Percentiles rank a stretch among this genome's conserved stretches.
Conservation (phyloP, 2,113 vertebrate genomes). For the human region DNA sequence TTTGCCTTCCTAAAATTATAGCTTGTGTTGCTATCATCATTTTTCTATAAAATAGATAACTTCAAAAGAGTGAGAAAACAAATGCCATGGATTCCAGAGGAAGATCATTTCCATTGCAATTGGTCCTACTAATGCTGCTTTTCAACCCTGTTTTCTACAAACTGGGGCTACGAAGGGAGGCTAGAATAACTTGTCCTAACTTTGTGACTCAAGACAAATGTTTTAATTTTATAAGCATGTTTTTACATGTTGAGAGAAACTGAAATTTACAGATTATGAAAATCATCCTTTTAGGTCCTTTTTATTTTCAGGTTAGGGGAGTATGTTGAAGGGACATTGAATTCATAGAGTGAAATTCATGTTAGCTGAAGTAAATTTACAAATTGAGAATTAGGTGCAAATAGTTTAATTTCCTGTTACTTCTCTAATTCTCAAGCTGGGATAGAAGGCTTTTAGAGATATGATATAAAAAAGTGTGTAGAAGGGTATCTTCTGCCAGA, state of each 20-base stretch:
- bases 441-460: neutral
- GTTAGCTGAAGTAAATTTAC: neutral
- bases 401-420: neutral
- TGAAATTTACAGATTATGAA: neutral
- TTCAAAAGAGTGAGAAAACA: neutral
- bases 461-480: neutral
- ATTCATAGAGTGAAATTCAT: neutral
- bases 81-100: neutral
- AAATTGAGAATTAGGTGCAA: neutral
- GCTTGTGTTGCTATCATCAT: neutral
- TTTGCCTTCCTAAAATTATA: neutral
- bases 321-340: neutral
- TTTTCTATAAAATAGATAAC: neutral
- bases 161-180: neutral
- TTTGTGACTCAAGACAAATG: neutral
- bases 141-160: neutral
- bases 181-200: neutral
- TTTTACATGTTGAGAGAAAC: neutral
- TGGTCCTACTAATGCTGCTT: neutral
- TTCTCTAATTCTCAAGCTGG: neutral
- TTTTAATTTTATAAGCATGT: neutral
- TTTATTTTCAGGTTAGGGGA: neutral
- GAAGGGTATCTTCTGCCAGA: neutral
- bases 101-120: neutral
- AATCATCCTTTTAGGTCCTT: neutral